Evolutionary conservation across 1,140 invertebrate species (phyloP).

Genomic region (Drosophila rufa): DNA sequence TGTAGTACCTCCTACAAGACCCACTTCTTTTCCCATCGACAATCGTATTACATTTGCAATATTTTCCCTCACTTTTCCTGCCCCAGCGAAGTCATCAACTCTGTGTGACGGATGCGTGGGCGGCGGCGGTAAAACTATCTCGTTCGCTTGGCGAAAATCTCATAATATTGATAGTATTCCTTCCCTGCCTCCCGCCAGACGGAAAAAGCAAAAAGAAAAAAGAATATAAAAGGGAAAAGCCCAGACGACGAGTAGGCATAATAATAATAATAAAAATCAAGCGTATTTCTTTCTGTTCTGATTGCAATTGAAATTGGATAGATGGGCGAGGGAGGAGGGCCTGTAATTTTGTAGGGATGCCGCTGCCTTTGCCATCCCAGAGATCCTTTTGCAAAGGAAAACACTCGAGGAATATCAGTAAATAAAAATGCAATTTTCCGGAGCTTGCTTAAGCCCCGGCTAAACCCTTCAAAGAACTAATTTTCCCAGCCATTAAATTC

Average conservation of each 20-base stretch:
- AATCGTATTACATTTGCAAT: slow-evolving; percentile 80
- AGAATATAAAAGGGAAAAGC: not conserved
- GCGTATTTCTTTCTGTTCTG: slow-evolving; percentile 64
- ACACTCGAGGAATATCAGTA: slow-evolving; percentile 29
- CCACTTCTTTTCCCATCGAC: slow-evolving; percentile 15
- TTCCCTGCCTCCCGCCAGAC: slow-evolving; percentile 8
- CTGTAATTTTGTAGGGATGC: slow-evolving; percentile 40
- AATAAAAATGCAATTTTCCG: slow-evolving; percentile 47
- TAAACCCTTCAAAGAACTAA: slow-evolving; percentile 55
- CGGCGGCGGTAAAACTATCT: slow-evolving; percentile 21
- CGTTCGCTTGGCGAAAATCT: slow-evolving; percentile 59
- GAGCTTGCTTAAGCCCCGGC: slow-evolving; percentile 18
- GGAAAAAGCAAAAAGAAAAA: not conserved
- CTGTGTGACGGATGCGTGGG: slow-evolving; percentile 44
- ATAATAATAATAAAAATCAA: slow-evolving; percentile 64
- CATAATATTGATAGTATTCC: slow-evolving; percentile 72
- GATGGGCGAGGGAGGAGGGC: not conserved
- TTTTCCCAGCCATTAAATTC: slow-evolving; percentile 54
- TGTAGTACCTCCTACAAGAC: not conserved
- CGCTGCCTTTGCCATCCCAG: slow-evolving; percentile 14
- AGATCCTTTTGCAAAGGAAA: slow-evolving; percentile 23
- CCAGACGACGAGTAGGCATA: slow-evolving; percentile 26
- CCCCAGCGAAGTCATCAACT: slow-evolving; percentile 45
- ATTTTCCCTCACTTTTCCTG: slow-evolving; percentile 56
- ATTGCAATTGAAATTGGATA: slow-evolving; percentile 50